A percentile compares a stretch with the other conserved stretches of the same genome.
phyloP scores from a whole-genome alignment of 2,797 vertebrate species.

The Capromys pilorides region DNA sequence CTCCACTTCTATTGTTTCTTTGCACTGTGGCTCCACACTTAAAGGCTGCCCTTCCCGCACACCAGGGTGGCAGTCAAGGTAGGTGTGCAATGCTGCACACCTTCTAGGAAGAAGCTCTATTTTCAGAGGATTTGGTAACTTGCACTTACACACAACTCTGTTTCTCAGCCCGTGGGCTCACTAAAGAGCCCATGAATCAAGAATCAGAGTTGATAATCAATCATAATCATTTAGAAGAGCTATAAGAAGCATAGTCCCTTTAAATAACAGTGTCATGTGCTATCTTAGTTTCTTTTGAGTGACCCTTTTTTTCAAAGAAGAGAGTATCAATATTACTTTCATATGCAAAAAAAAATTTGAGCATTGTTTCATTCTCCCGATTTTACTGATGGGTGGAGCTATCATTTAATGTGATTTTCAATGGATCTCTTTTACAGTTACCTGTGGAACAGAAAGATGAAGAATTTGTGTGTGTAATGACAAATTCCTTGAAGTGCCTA shows the following conservation, averaged over 20 bases:
- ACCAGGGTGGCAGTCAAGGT: not conserved
- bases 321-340: not conserved
- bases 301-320: not conserved
- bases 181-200: conserved; percentile 30
- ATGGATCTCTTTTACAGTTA: not conserved
- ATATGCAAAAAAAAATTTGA: not conserved
- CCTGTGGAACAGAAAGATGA: conserved; percentile 52
- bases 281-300: conserved; percentile 43
- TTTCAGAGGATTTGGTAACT: not conserved
- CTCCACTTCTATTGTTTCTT: not conserved
- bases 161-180: not conserved
- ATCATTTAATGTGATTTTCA: conserved; percentile 36
- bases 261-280: not conserved
- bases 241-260: conserved; percentile 46
- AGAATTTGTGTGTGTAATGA: not conserved
- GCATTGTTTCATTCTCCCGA: not conserved
- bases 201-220: conserved; percentile 37
- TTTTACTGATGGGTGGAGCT: not conserved
- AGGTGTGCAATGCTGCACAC: not conserved
- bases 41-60: not conserved
- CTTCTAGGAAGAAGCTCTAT: not conserved
- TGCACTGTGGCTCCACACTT: not conserved
- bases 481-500: not conserved
- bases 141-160: not conserved
- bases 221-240: not conserved